Percentiles rank a stretch among this genome's conserved stretches.
phyloP scores from a whole-genome alignment of 2,113 vertebrate genomes.

The Misgurnus anguillicaudatus region DNA sequence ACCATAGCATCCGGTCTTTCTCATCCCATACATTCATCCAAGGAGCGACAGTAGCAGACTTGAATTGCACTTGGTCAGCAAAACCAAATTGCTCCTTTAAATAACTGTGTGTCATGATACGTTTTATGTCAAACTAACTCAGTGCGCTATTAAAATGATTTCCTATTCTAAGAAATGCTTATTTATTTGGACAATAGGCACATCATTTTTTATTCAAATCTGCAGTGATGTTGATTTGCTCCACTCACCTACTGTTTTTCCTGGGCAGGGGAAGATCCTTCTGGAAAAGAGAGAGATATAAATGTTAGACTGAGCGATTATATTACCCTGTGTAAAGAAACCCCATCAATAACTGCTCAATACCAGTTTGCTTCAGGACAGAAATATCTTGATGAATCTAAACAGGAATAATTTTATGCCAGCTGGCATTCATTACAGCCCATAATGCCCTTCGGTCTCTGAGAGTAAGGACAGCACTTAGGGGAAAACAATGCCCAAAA shows the following conservation, averaged over 20 bases:
- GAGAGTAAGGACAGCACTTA: slow-evolving; percentile 42
- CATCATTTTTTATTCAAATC: too few relatives aligned
- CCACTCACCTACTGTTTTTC: slow-evolving; percentile 51
- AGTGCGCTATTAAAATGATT: too few relatives aligned
- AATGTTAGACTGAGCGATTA: slow-evolving; percentile 16
- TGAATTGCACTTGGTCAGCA: too few relatives aligned
- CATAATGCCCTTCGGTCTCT: slow-evolving; percentile 19
- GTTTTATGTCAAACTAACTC: too few relatives aligned
- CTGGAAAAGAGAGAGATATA: slow-evolving; percentile 46
- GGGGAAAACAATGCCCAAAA: slow-evolving; percentile 48
- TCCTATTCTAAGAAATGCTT: too few relatives aligned
- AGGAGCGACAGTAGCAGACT: too few relatives aligned
- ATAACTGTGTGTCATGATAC: too few relatives aligned
- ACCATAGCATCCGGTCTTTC: too few relatives aligned
- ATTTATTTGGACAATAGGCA: too few relatives aligned
- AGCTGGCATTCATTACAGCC: slow-evolving; percentile 43
- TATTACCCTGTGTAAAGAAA: slow-evolving; percentile 25
- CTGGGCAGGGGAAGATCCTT: slow-evolving; percentile 51
- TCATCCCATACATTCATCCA: too few relatives aligned
- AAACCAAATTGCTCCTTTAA: too few relatives aligned
- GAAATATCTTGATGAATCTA: slow-evolving; percentile 20
- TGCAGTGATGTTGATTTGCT: background rate
- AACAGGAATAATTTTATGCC: slow-evolving; percentile 23
- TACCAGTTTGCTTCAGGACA: slow-evolving; percentile 27
- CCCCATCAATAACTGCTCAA: slow-evolving; percentile 30